phyloP scores from a whole-genome alignment of 2,113 vertebrate genomes.

The Pachypanchax playfairii region DNA sequence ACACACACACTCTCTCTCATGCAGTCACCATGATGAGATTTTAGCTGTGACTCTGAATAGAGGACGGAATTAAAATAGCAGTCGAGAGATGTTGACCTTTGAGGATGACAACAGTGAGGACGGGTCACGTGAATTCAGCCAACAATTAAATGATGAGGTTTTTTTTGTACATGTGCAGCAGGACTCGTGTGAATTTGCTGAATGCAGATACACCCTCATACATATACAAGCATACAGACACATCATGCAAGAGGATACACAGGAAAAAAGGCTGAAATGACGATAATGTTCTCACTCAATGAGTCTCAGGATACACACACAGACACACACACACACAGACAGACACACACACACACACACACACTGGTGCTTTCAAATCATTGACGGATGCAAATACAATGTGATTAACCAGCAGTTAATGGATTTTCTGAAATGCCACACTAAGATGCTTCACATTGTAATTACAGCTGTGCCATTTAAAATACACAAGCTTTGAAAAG shows the following conservation, averaged over 20 bases:
- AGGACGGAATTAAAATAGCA: slow-evolving; percentile 28
- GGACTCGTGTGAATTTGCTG: slow-evolving; percentile 15
- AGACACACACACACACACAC: slow-evolving; percentile 20
- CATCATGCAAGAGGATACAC: too few relatives aligned
- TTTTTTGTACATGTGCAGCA: slow-evolving; percentile 18
- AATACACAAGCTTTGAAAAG: slow-evolving; percentile 47
- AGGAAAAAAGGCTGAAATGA: slow-evolving; percentile 59
- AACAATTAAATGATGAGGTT: slow-evolving; percentile 12
- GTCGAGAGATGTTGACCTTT: slow-evolving; percentile 40
- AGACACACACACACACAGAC: slow-evolving; percentile 24
- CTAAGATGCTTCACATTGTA: slow-evolving; percentile 49
- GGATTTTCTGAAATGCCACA: slow-evolving; percentile 50
- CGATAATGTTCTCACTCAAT: slow-evolving; percentile 46
- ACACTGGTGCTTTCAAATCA: slow-evolving; percentile 1
- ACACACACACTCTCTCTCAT: not conserved
- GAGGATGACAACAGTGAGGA: slow-evolving; percentile 13
- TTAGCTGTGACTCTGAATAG: slow-evolving; percentile 21
- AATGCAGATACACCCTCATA: not conserved
- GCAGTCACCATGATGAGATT: slow-evolving; percentile 25
- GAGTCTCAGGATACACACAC: slow-evolving; percentile 36
- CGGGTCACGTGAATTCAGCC: slow-evolving; percentile 22
- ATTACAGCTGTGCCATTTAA: slow-evolving; percentile 49
- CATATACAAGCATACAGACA: slow-evolving; percentile 9
- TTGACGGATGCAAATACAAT: slow-evolving; percentile 18
- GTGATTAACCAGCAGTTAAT: slow-evolving; percentile 36